These are phyloP conservation scores for Streptopelia turtur DNA, from an alignment of 2,797 vertebrate species.

Conservation along the genomic window DNA sequence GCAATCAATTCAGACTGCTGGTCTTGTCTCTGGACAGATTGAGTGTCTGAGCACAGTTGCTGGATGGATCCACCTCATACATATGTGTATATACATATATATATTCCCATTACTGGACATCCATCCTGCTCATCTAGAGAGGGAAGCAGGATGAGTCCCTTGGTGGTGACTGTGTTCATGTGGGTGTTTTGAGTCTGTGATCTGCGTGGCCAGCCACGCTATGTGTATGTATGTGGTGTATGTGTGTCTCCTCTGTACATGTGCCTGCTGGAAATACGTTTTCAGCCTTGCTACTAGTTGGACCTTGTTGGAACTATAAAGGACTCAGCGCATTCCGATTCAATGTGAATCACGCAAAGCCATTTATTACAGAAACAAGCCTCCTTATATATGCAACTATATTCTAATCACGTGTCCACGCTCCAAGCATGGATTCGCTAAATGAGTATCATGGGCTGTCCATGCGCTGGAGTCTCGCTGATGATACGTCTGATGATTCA, in stretches of 20 bases:
- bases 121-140: background rate
- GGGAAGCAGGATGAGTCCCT: background rate
- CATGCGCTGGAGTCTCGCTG: too few species aligned
- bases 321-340: too few species aligned
- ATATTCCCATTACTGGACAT: background rate
- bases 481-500: too few species aligned
- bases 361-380: too few species aligned
- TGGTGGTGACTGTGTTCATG: background rate
- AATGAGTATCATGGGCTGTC: too few species aligned
- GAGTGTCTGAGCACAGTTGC: too few species aligned
- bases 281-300: background rate
- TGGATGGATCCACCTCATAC: too few species aligned
- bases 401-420: too few species aligned
- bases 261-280: background rate
- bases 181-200: background rate
- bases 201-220: background rate
- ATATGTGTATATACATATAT: too few species aligned
- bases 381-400: too few species aligned
- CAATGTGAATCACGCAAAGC: too few species aligned
- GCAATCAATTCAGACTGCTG: background rate
- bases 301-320: background rate
- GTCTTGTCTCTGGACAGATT: background rate
- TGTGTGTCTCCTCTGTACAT: rapidly evolving
- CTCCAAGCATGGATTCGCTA: too few species aligned
- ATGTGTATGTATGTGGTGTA: background rate